Conservation (phyloP, 2,113 vertebrate genomes). For the Nyctereutes procyonoides region DNA sequence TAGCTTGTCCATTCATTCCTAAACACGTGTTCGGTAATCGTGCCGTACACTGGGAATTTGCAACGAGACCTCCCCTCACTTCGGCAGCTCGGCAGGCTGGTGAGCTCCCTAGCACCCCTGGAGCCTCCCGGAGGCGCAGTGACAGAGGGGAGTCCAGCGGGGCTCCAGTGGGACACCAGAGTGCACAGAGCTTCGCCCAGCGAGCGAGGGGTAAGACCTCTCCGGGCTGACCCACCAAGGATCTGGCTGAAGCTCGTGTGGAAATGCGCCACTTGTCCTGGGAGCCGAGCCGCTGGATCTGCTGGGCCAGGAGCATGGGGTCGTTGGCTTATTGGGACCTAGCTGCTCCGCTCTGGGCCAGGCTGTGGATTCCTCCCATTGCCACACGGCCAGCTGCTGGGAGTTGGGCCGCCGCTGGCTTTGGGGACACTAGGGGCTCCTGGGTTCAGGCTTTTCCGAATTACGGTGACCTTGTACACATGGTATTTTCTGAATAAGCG, state of each 20-base stretch:
- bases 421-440: background rate
- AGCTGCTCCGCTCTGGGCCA: background rate
- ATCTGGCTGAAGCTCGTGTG: fast-evolving
- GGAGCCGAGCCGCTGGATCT: fast-evolving
- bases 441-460: background rate
- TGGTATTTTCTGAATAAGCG: background rate
- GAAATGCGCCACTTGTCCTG: fast-evolving
- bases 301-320: background rate
- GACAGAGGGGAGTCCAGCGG: background rate
- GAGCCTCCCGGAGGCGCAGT: background rate
- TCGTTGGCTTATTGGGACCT: background rate
- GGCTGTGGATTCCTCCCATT: fast-evolving
- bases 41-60: background rate
- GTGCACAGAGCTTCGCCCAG: background rate
- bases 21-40: background rate
- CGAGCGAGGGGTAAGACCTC: background rate
- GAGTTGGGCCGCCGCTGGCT: background rate
- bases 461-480: background rate
- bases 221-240: background rate
- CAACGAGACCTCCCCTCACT: background rate
- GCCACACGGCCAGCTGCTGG: background rate
- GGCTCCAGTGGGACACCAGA: background rate
- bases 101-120: fast-evolving
- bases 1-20: background rate
- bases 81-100: background rate